Conservation (phyloP, 2,888 invertebrate genomes). For the Chalcis sispes region DNA sequence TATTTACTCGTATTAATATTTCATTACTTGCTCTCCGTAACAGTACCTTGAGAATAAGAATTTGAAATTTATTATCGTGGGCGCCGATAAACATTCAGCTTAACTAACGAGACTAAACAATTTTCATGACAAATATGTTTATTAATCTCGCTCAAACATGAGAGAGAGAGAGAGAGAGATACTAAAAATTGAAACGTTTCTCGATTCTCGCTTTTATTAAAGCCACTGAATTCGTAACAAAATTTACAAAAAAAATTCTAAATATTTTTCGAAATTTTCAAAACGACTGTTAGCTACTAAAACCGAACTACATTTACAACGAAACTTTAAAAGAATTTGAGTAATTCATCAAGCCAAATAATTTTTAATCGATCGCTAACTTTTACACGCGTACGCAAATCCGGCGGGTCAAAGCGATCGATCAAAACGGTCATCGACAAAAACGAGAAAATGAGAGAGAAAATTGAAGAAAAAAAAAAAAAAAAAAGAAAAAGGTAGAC, state of each 20-base stretch:
- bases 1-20: slow-evolving; percentile 36
- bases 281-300: not conserved
- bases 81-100: slow-evolving; percentile 24
- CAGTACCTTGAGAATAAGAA: slow-evolving; percentile 38
- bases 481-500: not conserved
- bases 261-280: too few species aligned
- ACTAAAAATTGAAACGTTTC: not conserved
- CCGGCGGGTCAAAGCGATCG: too few species aligned
- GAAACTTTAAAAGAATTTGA: too few species aligned
- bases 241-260: too few species aligned
- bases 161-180: too few species aligned
- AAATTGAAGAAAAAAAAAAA: too few species aligned
- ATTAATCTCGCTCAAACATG: not conserved
- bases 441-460: too few species aligned
- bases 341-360: too few species aligned
- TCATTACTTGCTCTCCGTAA: slow-evolving; percentile 1
- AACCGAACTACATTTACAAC: not conserved
- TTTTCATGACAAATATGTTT: not conserved
- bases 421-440: too few species aligned
- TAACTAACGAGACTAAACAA: not conserved
- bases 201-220: not conserved
- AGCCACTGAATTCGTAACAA: too few species aligned
- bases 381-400: too few species aligned
- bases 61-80: slow-evolving; percentile 36
- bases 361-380: too few species aligned